These are phyloP conservation scores for Scolopax rusticola DNA, from an alignment of 2,797 vertebrate species.

Conservation along the genomic window DNA sequence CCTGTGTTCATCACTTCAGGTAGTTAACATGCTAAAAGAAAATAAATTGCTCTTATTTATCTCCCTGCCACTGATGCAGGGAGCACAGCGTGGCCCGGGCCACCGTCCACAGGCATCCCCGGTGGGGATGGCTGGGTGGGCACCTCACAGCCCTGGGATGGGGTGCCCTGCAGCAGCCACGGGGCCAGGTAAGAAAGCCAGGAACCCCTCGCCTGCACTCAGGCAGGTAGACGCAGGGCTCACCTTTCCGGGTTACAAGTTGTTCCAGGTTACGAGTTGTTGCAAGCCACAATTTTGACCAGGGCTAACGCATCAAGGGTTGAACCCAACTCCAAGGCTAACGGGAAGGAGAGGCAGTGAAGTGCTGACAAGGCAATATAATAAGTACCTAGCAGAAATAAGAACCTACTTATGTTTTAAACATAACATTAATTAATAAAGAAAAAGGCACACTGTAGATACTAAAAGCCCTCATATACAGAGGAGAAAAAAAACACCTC, in stretches of 20 bases:
- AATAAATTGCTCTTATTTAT: rapidly evolving
- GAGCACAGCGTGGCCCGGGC: rapidly evolving
- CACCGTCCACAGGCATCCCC: rapidly evolving
- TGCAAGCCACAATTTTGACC: not conserved
- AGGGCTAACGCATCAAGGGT: not conserved
- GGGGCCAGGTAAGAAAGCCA: not conserved
- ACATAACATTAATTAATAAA: conserved; percentile 72
- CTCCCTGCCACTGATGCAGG: not conserved
- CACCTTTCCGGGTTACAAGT: rapidly evolving
- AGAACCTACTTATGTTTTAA: conserved; percentile 61
- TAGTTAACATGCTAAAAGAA: not conserved
- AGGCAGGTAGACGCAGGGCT: not conserved
- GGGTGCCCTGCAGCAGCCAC: not conserved
- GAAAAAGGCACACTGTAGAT: conserved; percentile 21
- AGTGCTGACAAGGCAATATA: conserved; percentile 14
- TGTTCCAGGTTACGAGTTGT: not conserved
- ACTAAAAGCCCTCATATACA: conserved; percentile 22
- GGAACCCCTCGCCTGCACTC: rapidly evolving
- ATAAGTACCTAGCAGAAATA: conserved; percentile 32
- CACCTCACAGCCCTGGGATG: not conserved
- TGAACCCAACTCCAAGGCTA: not conserved
- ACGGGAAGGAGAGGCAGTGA: not conserved
- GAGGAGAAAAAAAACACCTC: not conserved
- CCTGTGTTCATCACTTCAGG: not conserved
- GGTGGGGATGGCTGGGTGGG: rapidly evolving